Percentiles rank a stretch among this genome's conserved stretches.
These are phyloP conservation scores for Erannis defoliaria DNA, from an alignment of 2,888 invertebrate genomes.

Conservation along the genomic window DNA sequence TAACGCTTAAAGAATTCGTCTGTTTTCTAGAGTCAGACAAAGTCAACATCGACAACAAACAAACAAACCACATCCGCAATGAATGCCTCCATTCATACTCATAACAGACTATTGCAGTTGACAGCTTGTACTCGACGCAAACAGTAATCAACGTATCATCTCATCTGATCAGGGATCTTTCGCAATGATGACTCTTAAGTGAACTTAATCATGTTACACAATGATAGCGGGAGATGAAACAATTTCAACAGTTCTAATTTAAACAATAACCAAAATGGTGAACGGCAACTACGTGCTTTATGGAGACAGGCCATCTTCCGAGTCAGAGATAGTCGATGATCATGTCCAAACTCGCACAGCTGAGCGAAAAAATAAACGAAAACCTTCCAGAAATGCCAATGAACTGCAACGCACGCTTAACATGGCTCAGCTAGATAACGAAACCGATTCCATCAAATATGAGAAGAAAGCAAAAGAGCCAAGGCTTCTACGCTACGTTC, in stretches of 20 bases:
- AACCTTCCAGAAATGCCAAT: conserved; percentile 69
- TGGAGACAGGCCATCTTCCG: conserved; percentile 77
- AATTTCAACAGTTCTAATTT: conserved; percentile 40
- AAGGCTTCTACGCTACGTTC: conserved; percentile 74
- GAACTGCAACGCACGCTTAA: conserved; percentile 74
- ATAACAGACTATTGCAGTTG: conserved; percentile 49
- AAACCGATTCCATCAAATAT: conserved; percentile 78
- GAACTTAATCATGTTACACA: conserved; percentile 49
- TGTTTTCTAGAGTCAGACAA: conserved; percentile 57
- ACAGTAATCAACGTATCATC: conserved; percentile 43
- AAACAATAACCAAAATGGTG: conserved; percentile 69
- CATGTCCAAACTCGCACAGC: conserved; percentile 73
- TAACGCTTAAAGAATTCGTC: conserved; percentile 69
- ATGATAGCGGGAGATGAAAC: conserved; percentile 54
- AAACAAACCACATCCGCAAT: conserved; percentile 71
- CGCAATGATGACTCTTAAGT: conserved; percentile 46
- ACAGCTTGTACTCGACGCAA: conserved; percentile 45
- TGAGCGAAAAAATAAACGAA: conserved; percentile 72
- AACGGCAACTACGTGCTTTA: conserved; percentile 82
- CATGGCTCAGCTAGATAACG: conserved; percentile 75
- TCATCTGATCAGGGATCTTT: conserved; percentile 38
- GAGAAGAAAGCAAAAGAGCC: conserved; percentile 81
- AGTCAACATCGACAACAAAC: conserved; percentile 66
- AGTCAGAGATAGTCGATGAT: conserved; percentile 78
- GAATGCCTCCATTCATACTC: conserved; percentile 59